These are phyloP conservation scores for Drepana arcuata DNA, from an alignment of 1,140 invertebrate species.

Conservation along the genomic window DNA sequence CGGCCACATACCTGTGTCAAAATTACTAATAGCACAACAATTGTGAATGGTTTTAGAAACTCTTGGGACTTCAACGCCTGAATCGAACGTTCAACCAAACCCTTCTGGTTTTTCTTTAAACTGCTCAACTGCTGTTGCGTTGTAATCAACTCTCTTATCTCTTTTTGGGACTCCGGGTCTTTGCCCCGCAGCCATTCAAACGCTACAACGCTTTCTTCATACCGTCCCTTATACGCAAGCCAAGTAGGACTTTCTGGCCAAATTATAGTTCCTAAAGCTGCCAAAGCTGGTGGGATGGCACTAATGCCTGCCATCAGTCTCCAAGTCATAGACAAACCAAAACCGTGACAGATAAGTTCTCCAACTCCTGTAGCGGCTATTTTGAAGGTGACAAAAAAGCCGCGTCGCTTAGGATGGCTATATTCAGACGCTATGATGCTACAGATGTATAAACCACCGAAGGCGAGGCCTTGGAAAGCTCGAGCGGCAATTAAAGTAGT, in stretches of 20 bases:
- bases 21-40: conserved; percentile 5
- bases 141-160: conserved; percentile 3
- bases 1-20: conserved; percentile 6
- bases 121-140: not conserved
- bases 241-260: conserved; percentile 10
- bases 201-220: conserved; percentile 2
- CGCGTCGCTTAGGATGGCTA: conserved; percentile 7
- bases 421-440: conserved; percentile 11
- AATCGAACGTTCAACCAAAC: not conserved
- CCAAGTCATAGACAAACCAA: conserved; percentile 5
- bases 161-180: conserved; percentile 1
- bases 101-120: not conserved
- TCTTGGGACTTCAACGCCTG: not conserved
- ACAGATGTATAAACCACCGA: conserved; percentile 5
- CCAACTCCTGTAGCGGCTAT: conserved; percentile 4
- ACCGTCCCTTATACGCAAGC: conserved; percentile 8
- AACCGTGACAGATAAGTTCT: conserved; percentile 7
- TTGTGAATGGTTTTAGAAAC: not conserved
- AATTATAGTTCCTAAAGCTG: conserved; percentile 2
- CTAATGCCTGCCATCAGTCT: conserved; percentile 8
- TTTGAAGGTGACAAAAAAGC: conserved; percentile 8
- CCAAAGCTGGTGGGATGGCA: conserved; percentile 5
- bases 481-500: conserved; percentile 2
- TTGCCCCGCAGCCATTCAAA: conserved; percentile 8
- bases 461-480: conserved; percentile 4